Percentiles rank a stretch among this genome's conserved stretches.
phyloP scores from a whole-genome alignment of 2,113 vertebrate species.

The Lamprologus ornatipinnis region DNA sequence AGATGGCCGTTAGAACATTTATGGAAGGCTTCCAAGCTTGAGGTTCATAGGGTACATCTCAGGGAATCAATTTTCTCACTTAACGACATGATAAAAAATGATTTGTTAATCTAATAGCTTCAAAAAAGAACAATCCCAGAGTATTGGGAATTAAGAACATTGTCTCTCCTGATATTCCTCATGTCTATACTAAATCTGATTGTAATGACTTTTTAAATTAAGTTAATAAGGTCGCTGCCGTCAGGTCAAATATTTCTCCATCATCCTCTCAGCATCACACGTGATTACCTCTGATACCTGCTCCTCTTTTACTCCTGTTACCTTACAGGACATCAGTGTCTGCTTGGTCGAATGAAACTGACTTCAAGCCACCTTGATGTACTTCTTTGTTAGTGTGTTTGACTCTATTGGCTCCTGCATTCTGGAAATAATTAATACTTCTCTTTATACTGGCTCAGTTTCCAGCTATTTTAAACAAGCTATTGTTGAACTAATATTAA shows the following conservation, averaged over 20 bases:
- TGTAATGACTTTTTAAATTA: neutral
- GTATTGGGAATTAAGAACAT: neutral
- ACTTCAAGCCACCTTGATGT: neutral
- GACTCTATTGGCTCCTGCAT: neutral
- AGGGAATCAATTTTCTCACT: neutral
- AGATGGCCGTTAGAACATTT: neutral
- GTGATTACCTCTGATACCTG: neutral
- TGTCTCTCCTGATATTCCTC: neutral
- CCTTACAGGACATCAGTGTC: neutral
- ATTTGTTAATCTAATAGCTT: neutral
- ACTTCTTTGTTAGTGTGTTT: neutral
- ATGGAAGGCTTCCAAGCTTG: neutral
- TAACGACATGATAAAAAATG: neutral
- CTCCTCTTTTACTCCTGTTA: neutral
- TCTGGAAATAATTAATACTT: neutral
- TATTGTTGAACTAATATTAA: neutral
- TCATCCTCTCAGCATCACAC: neutral
- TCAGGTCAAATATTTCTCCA: neutral
- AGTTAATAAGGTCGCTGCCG: fast-evolving
- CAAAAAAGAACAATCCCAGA: neutral
- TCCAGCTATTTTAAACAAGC: neutral
- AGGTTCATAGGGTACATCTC: neutral
- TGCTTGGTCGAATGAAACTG: neutral
- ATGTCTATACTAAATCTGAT: neutral
- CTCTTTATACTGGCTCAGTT: neutral